Base-by-base conservation (phyloP, 2,797 vertebrate genomes). In the Rhinatrema bivittatum region DNA sequence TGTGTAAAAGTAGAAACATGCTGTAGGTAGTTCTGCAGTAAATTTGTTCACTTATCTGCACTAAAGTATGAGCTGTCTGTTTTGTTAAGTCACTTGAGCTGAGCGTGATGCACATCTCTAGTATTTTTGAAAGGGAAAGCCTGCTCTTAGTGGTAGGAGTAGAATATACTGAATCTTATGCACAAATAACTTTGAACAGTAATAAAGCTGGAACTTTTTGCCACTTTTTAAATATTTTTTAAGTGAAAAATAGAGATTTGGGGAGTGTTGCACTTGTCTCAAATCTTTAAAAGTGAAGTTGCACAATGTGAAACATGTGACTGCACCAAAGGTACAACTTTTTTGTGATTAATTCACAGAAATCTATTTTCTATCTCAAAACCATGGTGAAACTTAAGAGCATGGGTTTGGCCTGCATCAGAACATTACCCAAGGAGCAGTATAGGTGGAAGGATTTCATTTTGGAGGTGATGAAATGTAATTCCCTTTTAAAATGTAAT, bases 171-270 rank as follows among this genome's bases (percentile, higher is more conserved):
- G 47, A 64, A 60, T 53, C 56, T 72, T 82, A 62, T 75, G 57
- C 79, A 78, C 71, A 71, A 65, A 64, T 57, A 70, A 53, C 60
- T 77, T 72, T 71, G 75, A 70, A 64, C 71, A 57, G 60, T 65
- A 60, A 68, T 10, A 53, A 66, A 76, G 66, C 67, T 70, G 62
- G 72, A 60, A 76, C 60, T 39, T 62, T 71, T 83, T 79, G 70
- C 72, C 75, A 76, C 56, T 78, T 65, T 55, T 70, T 64, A 58
- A 62, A 65, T 56, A 61, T 64, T 72, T 81, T 64, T 64, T 45
- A 61, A 50, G 11, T 67, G 55, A 32, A 42, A 68, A 62, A 58
- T n/a, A 53, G 58, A 58, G 56, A 65, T 65, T 70, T 62, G 58
- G 34, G 67, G 9, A 46, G 50, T 62, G 50, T 61, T 50, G 44